Base-by-base conservation (phyloP, 2,113 vertebrate species). In the Himantopus leucocephalus region DNA sequence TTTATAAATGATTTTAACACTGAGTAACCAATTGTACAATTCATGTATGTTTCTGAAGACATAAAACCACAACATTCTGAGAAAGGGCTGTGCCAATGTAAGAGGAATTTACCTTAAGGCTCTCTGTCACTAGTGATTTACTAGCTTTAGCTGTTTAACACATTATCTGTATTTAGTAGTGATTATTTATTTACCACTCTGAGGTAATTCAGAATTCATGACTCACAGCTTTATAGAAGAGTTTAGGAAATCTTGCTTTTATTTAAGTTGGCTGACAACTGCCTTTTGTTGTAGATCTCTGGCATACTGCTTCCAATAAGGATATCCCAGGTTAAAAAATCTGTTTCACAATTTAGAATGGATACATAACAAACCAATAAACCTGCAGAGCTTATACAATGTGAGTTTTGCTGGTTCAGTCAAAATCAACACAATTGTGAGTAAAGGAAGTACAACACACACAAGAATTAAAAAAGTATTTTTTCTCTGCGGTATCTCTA, bases 161-260 rank as follows among this genome's bases (percentile, higher is more conserved):
- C 96, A 96, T 98, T 97, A 97, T 97, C 96, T 97, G 90, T 95
- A 97, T 95, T 98, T 98, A 98, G 97, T 97, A 97, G 96, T 96
- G 93, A 98, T 96, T 97, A 98, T 98, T 98, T 98, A 98, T 98
- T 98, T 98, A 97, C 96, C 96, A 97, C 92, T 95, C 93, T 85
- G 77, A 97, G 88, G 84, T 98, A 97, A 97, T 98, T 97, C 95
- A 97, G 97, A 88, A 97, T 94, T 97, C 97, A 97, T 94, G 92
- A 97, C 91, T 96, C 93, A 87, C 86, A 96, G 88, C 86, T 97
- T 97, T 97, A 81, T 94, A 95, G 96, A 94, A 94, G 75, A 96
- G 58, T 97, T 97, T 95, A 95, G 85, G 64, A 89, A 97, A 97
- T 85, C 58, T 97, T 91, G 52, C 50, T 96, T 97, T 96, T 86